A percentile compares a stretch with the other conserved stretches of the same genome.
Conservation (phyloP, 2,888 invertebrate genomes). For the Lysandra coridon region DNA sequence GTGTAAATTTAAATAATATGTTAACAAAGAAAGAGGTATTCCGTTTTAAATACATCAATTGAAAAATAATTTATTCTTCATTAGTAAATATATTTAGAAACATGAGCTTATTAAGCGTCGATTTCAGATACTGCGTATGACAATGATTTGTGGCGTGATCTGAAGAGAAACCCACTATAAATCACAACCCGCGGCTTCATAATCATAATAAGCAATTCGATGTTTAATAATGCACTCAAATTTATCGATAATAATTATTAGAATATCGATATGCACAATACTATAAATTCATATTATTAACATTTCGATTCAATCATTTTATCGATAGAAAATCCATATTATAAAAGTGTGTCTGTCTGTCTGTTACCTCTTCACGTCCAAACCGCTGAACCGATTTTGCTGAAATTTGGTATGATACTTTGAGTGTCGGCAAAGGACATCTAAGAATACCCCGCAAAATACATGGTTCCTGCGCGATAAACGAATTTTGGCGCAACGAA, state of each 20-base stretch:
- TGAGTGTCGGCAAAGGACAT: too few species aligned
- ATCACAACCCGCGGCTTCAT: constrained; percentile 17
- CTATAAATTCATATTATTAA: neutral
- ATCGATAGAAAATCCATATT: neutral
- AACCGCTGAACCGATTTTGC: too few species aligned
- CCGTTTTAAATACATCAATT: too few species aligned
- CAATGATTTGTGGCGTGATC: constrained; percentile 16
- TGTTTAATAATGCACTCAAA: constrained; percentile 15
- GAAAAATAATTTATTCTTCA: neutral
- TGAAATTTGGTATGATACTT: too few species aligned
- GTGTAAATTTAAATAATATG: too few species aligned
- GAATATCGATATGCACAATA: constrained; percentile 15
- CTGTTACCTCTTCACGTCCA: too few species aligned
- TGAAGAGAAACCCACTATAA: constrained; percentile 24
- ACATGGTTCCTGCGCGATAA: too few species aligned
- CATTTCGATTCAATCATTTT: neutral
- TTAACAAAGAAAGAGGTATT: too few species aligned
- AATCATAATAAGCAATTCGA: constrained; percentile 12
- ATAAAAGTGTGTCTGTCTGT: too few species aligned
- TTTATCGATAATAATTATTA: constrained; percentile 23
- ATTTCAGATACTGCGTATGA: neutral
- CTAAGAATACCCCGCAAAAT: too few species aligned
- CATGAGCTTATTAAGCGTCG: constrained; percentile 7
- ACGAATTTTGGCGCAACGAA: too few species aligned
- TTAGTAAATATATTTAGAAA: constrained; percentile 5